These are phyloP conservation scores for Ischnura elegans DNA, from an alignment of 2,888 invertebrate species.

Conservation along the genomic window DNA sequence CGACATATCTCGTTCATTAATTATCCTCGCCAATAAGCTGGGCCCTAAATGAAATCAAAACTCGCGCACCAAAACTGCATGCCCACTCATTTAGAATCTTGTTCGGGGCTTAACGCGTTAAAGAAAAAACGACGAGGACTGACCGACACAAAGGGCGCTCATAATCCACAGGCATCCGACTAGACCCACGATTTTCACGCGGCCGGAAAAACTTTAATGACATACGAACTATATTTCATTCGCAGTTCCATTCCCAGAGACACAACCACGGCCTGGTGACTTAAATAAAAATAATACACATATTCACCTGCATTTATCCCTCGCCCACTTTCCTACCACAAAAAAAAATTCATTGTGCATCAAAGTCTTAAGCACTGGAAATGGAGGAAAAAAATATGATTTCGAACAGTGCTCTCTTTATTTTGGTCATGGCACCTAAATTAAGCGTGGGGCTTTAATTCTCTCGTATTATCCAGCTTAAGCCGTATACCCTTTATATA, in stretches of 20 bases:
- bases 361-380: not conserved
- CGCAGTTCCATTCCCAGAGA: not conserved
- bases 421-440: constrained; percentile 12
- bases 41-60: constrained; percentile 6
- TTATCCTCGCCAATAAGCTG: not conserved
- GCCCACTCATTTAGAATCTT: not conserved
- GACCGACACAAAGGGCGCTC: not conserved
- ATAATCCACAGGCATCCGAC: not conserved
- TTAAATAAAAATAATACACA: not conserved
- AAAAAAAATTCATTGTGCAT: not conserved
- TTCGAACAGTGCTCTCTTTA: no score
- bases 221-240: not conserved
- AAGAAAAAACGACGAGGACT: not conserved
- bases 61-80: not conserved
- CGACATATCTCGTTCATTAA: not conserved
- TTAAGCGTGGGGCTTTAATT: constrained; percentile 26
- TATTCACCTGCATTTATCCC: not conserved
- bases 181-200: not conserved
- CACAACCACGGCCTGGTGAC: not conserved
- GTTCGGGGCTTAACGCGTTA: no score
- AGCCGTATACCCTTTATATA: constrained; percentile 31
- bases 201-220: not conserved
- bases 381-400: constrained; percentile 1
- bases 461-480: not conserved
- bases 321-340: not conserved